Evolutionary conservation across 2,888 invertebrate genomes (phyloP).

Genomic region (Aphodius granarius): DNA sequence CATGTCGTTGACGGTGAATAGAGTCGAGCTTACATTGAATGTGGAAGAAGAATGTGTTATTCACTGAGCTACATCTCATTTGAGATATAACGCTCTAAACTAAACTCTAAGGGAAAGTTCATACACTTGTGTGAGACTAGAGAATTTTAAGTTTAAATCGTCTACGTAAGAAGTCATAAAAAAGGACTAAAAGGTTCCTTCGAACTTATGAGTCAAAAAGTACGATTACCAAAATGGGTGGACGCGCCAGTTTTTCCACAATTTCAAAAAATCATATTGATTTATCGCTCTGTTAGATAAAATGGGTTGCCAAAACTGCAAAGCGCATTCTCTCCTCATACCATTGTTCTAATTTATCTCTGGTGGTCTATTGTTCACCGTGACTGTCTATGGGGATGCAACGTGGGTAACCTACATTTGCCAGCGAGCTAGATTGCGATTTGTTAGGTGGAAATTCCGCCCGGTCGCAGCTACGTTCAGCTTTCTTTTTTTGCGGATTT

Average conservation of each 20-base stretch:
- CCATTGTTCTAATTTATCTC: not conserved
- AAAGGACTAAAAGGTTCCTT: too few species aligned
- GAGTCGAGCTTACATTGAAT: not conserved
- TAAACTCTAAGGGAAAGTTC: too few species aligned
- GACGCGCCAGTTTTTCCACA: too few species aligned
- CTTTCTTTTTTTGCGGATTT: not conserved
- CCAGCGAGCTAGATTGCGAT: not conserved
- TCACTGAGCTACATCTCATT: not conserved
- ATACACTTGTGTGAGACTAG: too few species aligned
- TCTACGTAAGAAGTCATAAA: too few species aligned
- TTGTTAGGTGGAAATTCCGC: not conserved
- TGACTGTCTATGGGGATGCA: not conserved
- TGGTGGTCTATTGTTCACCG: not conserved
- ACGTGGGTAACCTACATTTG: not conserved
- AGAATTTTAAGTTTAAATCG: too few species aligned
- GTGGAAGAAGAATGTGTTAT: not conserved
- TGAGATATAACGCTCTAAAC: not conserved
- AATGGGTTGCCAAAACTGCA: not conserved
- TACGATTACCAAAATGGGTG: too few species aligned
- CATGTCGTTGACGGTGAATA: not conserved
- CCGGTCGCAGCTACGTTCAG: not conserved
- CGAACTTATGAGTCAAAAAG: too few species aligned
- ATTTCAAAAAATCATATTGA: too few species aligned
- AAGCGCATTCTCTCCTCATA: not conserved
- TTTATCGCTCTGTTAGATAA: not conserved